Conservation (phyloP, 2,113 vertebrate species). For the Syngnathus typhle region DNA sequence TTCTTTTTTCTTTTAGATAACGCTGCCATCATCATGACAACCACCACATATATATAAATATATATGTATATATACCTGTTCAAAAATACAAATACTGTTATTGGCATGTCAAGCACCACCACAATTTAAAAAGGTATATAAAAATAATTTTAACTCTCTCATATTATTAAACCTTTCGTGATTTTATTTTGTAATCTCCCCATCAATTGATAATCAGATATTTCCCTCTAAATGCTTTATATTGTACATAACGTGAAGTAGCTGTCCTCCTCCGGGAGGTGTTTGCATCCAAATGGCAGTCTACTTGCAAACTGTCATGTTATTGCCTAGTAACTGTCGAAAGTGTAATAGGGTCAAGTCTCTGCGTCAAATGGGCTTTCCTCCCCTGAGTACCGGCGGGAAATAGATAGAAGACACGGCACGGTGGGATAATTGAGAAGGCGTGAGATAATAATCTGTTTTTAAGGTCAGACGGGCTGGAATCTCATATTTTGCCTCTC, state of each 20-base stretch:
- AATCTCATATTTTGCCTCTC: slow-evolving; percentile 21
- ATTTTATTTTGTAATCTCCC: no score
- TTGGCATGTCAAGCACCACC: no score
- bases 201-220: not conserved
- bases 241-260: not conserved
- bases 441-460: slow-evolving; percentile 22
- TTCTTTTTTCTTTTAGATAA: not conserved
- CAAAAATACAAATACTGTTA: no score
- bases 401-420: slow-evolving; percentile 32
- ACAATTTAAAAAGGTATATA: no score
- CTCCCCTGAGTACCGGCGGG: slow-evolving; percentile 20
- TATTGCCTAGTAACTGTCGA: slow-evolving; percentile 21
- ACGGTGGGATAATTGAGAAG: slow-evolving; percentile 32
- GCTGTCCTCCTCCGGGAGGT: not conserved
- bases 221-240: not conserved
- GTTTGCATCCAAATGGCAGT: slow-evolving; percentile 15
- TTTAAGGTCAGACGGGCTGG: slow-evolving; percentile 21
- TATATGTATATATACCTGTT: no score
- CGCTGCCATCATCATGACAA: not conserved
- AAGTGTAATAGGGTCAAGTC: slow-evolving; percentile 30
- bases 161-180: no score
- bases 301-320: slow-evolving; percentile 5
- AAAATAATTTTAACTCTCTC: no score
- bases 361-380: slow-evolving; percentile 28
- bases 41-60: no score